Base-by-base conservation (phyloP, 1,140 invertebrate genomes). In the Formica exsecta region DNA sequence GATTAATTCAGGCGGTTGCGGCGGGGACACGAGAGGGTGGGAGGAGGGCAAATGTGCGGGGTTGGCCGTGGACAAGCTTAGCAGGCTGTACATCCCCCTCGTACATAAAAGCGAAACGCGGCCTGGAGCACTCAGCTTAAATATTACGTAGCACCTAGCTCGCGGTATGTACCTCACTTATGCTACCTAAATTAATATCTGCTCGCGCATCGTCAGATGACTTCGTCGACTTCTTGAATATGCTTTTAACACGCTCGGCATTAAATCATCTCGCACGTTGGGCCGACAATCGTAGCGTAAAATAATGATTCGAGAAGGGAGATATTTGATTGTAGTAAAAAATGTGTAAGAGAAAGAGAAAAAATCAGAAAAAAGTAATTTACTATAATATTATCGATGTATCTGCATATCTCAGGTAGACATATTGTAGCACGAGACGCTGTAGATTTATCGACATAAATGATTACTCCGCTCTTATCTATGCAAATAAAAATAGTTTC, bases 1-100 rank as follows among this genome's bases (percentile, higher is more conserved):
- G 86, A 90, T 90, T 90, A 90, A 90, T 90, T 90, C 89, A 81
- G 89, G 76, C 83, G 86, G 86, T 88, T 88, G 65, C 73, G 64
- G 80, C 89, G 59, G 77, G 68, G 57, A 25, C 54, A 29, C 32
- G 32, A 32, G 38, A 6, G 41, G 64, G 70, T 80, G 64, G 76
- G 68, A 41, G 32, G 48, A 4, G 48, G 13, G 54, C 2, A 2
- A 32, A 4, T 32, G 2, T 32, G 32, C 32, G 36, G 71, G 71
- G 62, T 54, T 61, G 79, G 64, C 59, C 44, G 85, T 89, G 85
- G 79, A 89, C 89, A 89, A 90, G 88, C 88, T 84, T 87, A 87
- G 84, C 87, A 84, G 77, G 70, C 70, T 44, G 77, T 65, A 44
- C 62, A 70, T 70, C 68, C 41, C 77, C 41, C 38, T 71, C 38